Percentiles rank a stretch among this genome's conserved stretches.
Conservation (phyloP, 2,888 invertebrate genomes). For the Melieria crassipennis region DNA sequence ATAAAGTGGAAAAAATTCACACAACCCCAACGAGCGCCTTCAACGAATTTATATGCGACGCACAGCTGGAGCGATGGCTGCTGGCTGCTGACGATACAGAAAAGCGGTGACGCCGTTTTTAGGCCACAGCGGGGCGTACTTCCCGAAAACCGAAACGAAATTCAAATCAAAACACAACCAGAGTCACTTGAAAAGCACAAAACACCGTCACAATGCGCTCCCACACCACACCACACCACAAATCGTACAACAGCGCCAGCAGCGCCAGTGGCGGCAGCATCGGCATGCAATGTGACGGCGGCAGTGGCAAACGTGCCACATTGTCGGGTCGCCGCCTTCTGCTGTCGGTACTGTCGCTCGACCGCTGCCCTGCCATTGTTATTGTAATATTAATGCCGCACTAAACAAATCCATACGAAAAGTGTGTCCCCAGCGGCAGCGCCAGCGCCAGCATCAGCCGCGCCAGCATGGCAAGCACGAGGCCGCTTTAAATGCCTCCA, state of each 20-base stretch:
- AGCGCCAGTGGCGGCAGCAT: conserved; percentile 8
- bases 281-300: no score
- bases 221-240: conserved; percentile 8
- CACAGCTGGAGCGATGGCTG: conserved; percentile 28
- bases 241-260: neutral
- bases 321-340: no score
- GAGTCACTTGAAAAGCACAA: conserved; percentile 22
- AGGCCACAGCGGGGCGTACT: conserved; percentile 39
- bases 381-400: no score
- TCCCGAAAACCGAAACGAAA: conserved; percentile 24
- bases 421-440: neutral
- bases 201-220: conserved; percentile 17
- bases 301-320: conserved; percentile 12
- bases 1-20: conserved; percentile 16
- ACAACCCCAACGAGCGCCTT: conserved; percentile 17
- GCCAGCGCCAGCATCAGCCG: conserved; percentile 1
- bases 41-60: conserved; percentile 37
- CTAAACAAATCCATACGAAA: no score
- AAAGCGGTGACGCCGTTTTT: conserved; percentile 34
- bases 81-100: neutral
- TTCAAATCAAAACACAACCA: conserved; percentile 6
- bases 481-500: conserved; percentile 38
- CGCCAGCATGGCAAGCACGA: conserved; percentile 9
- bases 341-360: no score
- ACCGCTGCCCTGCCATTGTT: no score